Evolutionary conservation across 2,113 vertebrate species (phyloP), one percentile per base, ranked within the genome.

Genomic region (Cisticola juncidis): DNA sequence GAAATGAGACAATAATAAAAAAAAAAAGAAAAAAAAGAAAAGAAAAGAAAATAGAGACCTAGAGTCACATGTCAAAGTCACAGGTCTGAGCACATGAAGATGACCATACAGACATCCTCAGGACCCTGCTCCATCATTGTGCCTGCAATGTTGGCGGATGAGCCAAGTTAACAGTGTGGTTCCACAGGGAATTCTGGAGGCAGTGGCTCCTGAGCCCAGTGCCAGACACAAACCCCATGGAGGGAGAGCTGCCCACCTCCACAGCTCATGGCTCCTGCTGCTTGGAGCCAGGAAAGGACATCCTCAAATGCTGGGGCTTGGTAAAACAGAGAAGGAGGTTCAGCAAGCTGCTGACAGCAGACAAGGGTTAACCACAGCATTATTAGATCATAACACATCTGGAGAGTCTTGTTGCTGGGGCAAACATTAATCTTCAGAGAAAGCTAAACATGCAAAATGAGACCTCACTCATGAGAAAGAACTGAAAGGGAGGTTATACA

Each of bases 361-460:
- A 90, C 79, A 69, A 47, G 76, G 80, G 68, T 71, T 81, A 89
- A 88, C 89, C 77, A 65, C 82, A 86, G 74, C 7, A 2, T 86
- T 80, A 83, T 76, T 90, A 68, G 91, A 93, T 91, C 83, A 56
- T n/a, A 82, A 72, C 81, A 88, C 93, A 92, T 86, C 94, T 94
- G 93, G 72, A 92, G 83, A 78, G 48, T 24, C 96, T 90, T 72
- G 69, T 3, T 89, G 94, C 93, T 76, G 68, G 60, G 57, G 50
- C 86, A 91, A 76, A 53, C 89, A 79, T 91, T 71, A 36, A 72
- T 51, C 91, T 72, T 65, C 86, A 85, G 78, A 95, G 77, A 91
- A 87, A 87, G 84, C 65, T 78, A 92, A 94, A 95, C 73, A 72
- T 6, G 45, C 86, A 95, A 87, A 95, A 92, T 11, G 36, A 91